Conservation (phyloP, 1,140 invertebrate genomes). For the Pemphigus obesinymphae region DNA sequence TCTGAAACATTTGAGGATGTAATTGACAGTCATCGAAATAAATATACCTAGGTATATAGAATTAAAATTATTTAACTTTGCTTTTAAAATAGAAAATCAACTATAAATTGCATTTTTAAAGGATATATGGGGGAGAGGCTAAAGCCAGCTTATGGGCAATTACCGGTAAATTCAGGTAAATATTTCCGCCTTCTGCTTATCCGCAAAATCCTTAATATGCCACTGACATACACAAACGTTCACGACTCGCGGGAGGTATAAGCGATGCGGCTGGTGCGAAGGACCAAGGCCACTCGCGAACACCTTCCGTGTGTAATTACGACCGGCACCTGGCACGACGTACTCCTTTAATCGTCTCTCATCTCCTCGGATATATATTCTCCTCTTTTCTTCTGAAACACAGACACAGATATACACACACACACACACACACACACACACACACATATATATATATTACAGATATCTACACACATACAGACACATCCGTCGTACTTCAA, state of each 20-base stretch:
- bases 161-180: neutral
- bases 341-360: slow-evolving; percentile 25
- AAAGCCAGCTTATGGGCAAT: neutral
- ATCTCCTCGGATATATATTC: slow-evolving; percentile 11
- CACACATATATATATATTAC: neutral
- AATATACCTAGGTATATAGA: too few relatives aligned
- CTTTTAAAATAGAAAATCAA: too few relatives aligned
- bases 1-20: too few relatives aligned
- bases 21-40: too few relatives aligned
- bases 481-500: neutral
- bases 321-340: slow-evolving; percentile 31
- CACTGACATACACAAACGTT: neutral
- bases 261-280: neutral
- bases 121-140: too few relatives aligned
- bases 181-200: neutral
- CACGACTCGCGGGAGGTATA: neutral
- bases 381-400: neutral
- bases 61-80: too few relatives aligned
- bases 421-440: neutral
- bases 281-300: neutral
- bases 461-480: neutral
- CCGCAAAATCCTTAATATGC: too few relatives aligned
- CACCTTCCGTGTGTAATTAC: slow-evolving; percentile 21
- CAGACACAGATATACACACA: neutral
- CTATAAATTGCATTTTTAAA: too few relatives aligned